phyloP scores from a whole-genome alignment of 2,797 vertebrate species.

The Semotilus atromaculatus region DNA sequence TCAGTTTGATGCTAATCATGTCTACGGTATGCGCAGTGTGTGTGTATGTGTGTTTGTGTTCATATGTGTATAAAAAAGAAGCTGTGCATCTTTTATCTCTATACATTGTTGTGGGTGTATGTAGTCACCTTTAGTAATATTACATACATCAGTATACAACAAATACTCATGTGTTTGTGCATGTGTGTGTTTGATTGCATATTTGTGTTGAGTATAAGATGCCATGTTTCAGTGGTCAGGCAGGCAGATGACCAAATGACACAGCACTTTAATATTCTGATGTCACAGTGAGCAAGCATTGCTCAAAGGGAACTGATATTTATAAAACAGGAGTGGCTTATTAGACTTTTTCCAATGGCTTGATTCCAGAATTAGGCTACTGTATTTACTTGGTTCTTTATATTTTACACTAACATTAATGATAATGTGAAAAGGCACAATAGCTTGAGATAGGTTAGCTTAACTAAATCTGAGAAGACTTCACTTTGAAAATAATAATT shows the following conservation, averaged over 20 bases:
- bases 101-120: conserved; percentile 18
- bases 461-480: not conserved
- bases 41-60: conserved; percentile 25
- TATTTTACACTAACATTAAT: not conserved
- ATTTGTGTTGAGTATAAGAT: not conserved
- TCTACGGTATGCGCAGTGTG: conserved; percentile 46
- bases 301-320: not conserved
- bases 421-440: not conserved
- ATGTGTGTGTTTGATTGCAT: not conserved
- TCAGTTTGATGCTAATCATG: conserved; percentile 39
- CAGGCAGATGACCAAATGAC: conserved; percentile 38
- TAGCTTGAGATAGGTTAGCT: not conserved
- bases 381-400: not conserved
- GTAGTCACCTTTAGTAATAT: not conserved
- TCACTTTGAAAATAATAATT: not conserved
- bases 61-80: not conserved
- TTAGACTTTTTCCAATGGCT: not conserved
- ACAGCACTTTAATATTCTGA: conserved; percentile 21
- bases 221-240: conserved; percentile 27
- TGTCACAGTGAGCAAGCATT: conserved; percentile 10
- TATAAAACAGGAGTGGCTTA: conserved; percentile 3
- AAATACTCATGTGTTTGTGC: not conserved
- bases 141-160: not conserved
- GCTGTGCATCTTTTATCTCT: not conserved
- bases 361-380: not conserved